phyloP scores from a whole-genome alignment of 1,140 invertebrate genomes.

The Aleiodes sp. region DNA sequence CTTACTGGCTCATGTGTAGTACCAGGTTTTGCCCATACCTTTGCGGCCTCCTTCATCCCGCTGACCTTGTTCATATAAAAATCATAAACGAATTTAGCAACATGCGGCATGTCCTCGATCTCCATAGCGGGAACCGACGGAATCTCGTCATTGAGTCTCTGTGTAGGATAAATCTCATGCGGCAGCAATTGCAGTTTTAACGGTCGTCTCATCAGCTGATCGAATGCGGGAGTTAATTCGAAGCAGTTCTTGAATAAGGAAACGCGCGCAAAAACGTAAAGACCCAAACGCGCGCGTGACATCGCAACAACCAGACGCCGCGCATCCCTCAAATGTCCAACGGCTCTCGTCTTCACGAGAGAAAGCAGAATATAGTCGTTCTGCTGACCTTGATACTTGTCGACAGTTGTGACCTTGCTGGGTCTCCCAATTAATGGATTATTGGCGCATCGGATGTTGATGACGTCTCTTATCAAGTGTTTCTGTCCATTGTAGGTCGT shows the following conservation, averaged over 20 bases:
- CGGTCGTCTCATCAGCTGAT: constrained; percentile 81
- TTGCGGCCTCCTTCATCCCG: constrained; percentile 69
- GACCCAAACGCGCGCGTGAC: constrained; percentile 95
- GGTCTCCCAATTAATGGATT: constrained; percentile 98
- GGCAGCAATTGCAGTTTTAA: constrained; percentile 80
- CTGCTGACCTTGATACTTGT: constrained; percentile 99
- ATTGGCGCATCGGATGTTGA: constrained; percentile 90
- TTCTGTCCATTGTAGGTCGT: constrained; percentile 99
- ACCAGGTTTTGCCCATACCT: constrained; percentile 67
- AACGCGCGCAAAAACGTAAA: constrained; percentile 95
- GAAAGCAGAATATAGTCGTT: constrained; percentile 98
- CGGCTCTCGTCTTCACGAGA: constrained; percentile 92
- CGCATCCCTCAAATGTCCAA: constrained; percentile 97
- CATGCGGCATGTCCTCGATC: constrained; percentile 89
- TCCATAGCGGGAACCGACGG: constrained; percentile 60
- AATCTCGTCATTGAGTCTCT: constrained; percentile 64
- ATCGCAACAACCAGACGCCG: constrained; percentile 96
- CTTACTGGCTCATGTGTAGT: constrained; percentile 48
- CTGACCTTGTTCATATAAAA: constrained; percentile 85
- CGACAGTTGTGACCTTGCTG: constrained; percentile 96
- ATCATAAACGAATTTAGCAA: constrained; percentile 92
- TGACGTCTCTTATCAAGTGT: constrained; percentile 95
- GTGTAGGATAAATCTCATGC: constrained; percentile 80
- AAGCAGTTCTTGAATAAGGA: constrained; percentile 96
- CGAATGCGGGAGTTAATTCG: constrained; percentile 94